phyloP scores from a whole-genome alignment of 1,140 invertebrate species.

The Aleiodes sp. region DNA sequence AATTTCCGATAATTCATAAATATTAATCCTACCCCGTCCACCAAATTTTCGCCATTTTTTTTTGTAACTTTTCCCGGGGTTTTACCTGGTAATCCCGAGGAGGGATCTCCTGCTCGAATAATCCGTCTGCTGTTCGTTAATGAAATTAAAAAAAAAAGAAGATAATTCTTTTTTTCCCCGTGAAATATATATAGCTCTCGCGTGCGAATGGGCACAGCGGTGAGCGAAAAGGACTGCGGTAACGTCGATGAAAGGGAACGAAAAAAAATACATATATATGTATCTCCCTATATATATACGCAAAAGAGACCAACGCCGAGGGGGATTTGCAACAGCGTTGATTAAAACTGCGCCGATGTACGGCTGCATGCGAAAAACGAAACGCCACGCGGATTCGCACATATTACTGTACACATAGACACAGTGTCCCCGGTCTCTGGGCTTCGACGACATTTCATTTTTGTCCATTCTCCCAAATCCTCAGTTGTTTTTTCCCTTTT shows the following conservation, averaged over 20 bases:
- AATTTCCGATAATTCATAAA: no score
- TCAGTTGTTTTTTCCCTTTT: constrained; percentile 42
- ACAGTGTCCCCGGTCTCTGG: no score
- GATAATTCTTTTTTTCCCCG: no score
- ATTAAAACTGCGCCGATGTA: constrained; percentile 59
- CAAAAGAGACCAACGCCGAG: constrained; percentile 23
- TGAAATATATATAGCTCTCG: not conserved
- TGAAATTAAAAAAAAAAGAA: constrained; percentile 52
- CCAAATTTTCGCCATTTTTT: not conserved
- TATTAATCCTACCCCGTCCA: no score
- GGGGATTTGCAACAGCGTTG: constrained; percentile 60
- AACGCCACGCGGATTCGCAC: constrained; percentile 18
- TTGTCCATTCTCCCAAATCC: constrained; percentile 36
- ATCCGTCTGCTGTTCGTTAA: constrained; percentile 62
- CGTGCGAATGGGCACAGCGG: constrained; percentile 6
- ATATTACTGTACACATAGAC: constrained; percentile 4
- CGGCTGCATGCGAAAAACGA: constrained; percentile 41
- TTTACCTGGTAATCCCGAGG: not conserved
- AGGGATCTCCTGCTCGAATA: constrained; percentile 39
- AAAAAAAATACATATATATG: constrained; percentile 45
- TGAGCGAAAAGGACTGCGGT: constrained; percentile 35
- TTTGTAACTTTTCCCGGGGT: not conserved
- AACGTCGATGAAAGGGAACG: constrained; percentile 36
- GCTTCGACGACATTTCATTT: constrained; percentile 30
- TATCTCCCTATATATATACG: constrained; percentile 14